Evolutionary conservation across 2,113 vertebrate genomes (phyloP), one percentile per base, ranked within the genome.

Genomic region (Trichechus manatus): DNA sequence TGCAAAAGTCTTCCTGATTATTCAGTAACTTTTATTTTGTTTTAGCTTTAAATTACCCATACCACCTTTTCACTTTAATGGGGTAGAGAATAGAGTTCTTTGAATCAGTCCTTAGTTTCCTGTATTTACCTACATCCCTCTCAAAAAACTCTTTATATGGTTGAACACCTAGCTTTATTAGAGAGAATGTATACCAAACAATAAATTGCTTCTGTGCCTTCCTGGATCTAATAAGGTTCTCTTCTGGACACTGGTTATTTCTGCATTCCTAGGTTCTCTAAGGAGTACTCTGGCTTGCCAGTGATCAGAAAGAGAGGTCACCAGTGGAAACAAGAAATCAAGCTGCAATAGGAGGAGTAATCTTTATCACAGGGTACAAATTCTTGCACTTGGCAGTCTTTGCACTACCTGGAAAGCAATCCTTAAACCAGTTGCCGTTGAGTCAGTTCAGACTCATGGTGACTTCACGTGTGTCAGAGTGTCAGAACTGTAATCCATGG

Each of bases 131-230:
- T 75, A 23, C 4, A 2, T 75, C 53, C 33, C 23, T 92, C 64
- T 78, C 44, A 85, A 63, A 89, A n/a, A 87, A 56, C 39, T 80
- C 68, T 86, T 64, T 85, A 25, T n/a, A n/a, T 85, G 53, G 47
- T 23, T 91, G n/a, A 88, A 91, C 0, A 0, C 56, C 91, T 14
- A 33, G 56, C 50, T 25, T 83, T 74, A 42, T 87, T 91, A 64
- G 39, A 91, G 64, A 87, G 36, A 87, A 53, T 27, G 13, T 86
- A 59, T 14, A 93, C 27, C 14, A 68, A 87, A 86, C 53, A 95
- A 78, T 82, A 96, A 83, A 72, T 91, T 94, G 74, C 50, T 96
- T 87, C 87, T 23, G 42, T 91, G 47, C 20, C 70, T 96, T 93
- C 25, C 31, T 93, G 27, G 74, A 80, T 82, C 44, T 74, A 68